Evolutionary conservation across 2,888 invertebrate species (phyloP).

Genomic region (Nebria brevicollis): DNA sequence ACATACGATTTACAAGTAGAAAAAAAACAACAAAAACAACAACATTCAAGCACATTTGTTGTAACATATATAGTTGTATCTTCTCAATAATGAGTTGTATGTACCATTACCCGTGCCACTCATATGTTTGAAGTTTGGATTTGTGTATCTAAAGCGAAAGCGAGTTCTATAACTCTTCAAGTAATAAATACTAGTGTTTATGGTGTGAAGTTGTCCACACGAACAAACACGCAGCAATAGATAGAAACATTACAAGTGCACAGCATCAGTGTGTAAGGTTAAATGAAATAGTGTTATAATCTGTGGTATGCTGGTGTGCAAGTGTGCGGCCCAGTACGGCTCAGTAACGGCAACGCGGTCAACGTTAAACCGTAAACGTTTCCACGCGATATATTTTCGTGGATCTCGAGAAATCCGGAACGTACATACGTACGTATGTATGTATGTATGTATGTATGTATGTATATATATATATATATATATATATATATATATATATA

Average conservation of each 20-base stretch:
- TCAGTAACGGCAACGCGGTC: slow-evolving; percentile 52
- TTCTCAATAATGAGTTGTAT: no score
- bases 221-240: not conserved
- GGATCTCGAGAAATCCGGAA: slow-evolving; percentile 51
- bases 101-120: no score
- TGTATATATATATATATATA: no score
- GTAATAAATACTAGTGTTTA: not conserved
- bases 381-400: slow-evolving; percentile 60
- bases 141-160: slow-evolving; percentile 5
- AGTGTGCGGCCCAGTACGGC: no score
- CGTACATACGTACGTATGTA: not conserved
- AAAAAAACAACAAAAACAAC: no score
- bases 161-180: not conserved
- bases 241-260: slow-evolving; percentile 15
- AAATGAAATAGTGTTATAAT: slow-evolving; percentile 62
- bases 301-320: slow-evolving; percentile 56
- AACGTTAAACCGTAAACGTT: slow-evolving; percentile 59
- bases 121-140: no score
- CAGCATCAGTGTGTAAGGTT: slow-evolving; percentile 30
- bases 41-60: not conserved
- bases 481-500: no score
- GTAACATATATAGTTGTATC: no score
- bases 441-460: no score
- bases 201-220: slow-evolving; percentile 9
- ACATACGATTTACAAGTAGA: no score